phyloP scores from a whole-genome alignment of 2,113 vertebrate species.

The Microtus oregoni region DNA sequence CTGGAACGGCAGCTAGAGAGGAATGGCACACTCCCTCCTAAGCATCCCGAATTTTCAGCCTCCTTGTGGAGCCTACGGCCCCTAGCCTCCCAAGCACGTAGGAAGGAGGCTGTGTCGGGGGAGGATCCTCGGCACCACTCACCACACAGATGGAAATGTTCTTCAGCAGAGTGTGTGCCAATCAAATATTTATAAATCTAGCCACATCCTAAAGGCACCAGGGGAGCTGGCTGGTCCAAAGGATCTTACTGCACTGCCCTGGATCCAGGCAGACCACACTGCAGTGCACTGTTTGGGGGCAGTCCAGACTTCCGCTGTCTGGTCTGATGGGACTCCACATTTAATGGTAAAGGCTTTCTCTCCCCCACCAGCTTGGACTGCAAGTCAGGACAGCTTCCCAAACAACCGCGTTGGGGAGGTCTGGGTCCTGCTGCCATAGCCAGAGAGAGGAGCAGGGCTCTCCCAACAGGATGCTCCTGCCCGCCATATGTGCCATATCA shows the following conservation, averaged over 20 bases:
- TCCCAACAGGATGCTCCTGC: neutral
- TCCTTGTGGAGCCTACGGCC: fast-evolving
- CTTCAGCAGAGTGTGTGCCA: constrained; percentile 61
- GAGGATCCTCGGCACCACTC: neutral
- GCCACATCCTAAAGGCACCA: constrained; percentile 74
- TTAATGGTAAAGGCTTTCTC: neutral
- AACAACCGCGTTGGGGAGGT: neutral
- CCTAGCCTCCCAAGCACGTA: neutral
- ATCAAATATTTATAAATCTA: constrained; percentile 77
- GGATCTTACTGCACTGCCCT: constrained; percentile 12
- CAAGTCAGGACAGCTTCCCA: neutral
- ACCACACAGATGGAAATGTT: constrained; percentile 57
- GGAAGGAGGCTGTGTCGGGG: neutral
- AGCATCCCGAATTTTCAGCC: neutral
- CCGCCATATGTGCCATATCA: neutral
- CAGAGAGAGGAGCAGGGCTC: neutral
- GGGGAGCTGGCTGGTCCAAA: constrained; percentile 23
- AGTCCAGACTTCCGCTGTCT: neutral
- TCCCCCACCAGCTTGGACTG: neutral
- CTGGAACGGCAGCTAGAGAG: neutral
- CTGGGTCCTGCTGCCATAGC: no score
- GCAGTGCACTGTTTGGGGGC: neutral
- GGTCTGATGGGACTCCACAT: neutral
- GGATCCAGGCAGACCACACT: constrained; percentile 14
- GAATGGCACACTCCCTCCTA: fast-evolving